Evolutionary conservation across 2,888 invertebrate genomes (phyloP).

Genomic region (Drosophila basisetae): DNA sequence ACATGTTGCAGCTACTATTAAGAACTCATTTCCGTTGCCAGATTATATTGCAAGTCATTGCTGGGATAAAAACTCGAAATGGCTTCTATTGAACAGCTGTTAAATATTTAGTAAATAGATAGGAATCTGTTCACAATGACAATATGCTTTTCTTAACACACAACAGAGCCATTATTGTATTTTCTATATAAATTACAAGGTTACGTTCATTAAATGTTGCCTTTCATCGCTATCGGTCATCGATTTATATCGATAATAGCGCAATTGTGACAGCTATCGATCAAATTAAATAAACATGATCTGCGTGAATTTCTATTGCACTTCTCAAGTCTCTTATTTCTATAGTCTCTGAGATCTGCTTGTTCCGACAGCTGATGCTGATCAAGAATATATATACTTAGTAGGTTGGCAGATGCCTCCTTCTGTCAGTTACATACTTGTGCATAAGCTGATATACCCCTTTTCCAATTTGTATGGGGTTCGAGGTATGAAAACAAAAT

Average conservation of each 20-base stretch:
- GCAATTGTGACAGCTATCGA: neutral
- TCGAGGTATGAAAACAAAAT: neutral
- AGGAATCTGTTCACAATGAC: neutral
- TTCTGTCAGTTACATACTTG: neutral
- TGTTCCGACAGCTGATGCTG: neutral
- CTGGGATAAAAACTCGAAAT: no score
- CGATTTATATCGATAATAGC: neutral
- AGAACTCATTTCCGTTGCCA: conserved; percentile 1
- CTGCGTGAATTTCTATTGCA: neutral
- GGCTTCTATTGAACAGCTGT: neutral
- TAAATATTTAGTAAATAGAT: neutral
- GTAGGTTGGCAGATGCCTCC: rapidly evolving
- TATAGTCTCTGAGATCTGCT: neutral
- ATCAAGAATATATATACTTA: neutral
- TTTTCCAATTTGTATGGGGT: neutral
- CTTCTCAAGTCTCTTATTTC: neutral
- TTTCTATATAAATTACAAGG: neutral
- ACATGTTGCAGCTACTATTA: neutral
- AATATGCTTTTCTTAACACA: neutral
- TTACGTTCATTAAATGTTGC: rapidly evolving
- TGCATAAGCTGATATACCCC: neutral
- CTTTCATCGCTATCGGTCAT: neutral
- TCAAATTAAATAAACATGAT: neutral
- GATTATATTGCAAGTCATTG: neutral
- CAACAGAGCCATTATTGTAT: neutral